Evolutionary conservation across 2,113 vertebrate genomes (phyloP), one percentile per base, ranked within the genome.

Genomic region (Amphiprion percula): DNA sequence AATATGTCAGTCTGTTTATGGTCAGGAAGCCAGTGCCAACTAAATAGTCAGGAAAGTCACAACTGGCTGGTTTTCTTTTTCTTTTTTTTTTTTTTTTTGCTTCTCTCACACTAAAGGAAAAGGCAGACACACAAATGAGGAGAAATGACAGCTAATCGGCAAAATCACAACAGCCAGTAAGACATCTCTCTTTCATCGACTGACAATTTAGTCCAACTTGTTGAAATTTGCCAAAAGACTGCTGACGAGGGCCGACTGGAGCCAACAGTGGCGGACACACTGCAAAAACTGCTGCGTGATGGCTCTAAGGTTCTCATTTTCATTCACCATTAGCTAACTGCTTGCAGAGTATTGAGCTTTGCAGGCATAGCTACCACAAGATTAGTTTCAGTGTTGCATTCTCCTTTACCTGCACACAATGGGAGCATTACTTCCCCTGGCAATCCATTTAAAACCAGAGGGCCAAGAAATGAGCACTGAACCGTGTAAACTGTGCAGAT

Each of bases 381-480:
- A 58, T 62, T 61, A 10, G 67, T 69, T 56, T 50, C 64, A 70
- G 47, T n/a, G 41, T 59, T 60, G 41, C 24, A 41, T 65, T 81
- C 24, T 39, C 65, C 30, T 50, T 66, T 33, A 50, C 47, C 33
- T 58, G 61, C 30, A 44, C 65, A 75, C 68, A 83, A 39, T 74
- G 54, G 69, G 44, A 60, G 68, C 17, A 58, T 75, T 56, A 79
- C 81, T 76, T 81, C 71, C 77, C 81, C 52, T 21, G n/a, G 67
- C 9, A 37, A 71, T 55, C 47, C 53, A 33, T 55, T 74, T 63
- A 75, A 85, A 87, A 55, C 73, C 39, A 10, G 66, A 65, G 66
- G 64, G 66, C 63, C 10, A 14, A 65, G 23, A 72, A 54, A 73
- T 1, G 6, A 17, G 65, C 60, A 69, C n/a, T 69, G 67, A 84